These are phyloP conservation scores for Spea bombifrons DNA, from an alignment of 2,113 vertebrate genomes.

Conservation along the genomic window DNA sequence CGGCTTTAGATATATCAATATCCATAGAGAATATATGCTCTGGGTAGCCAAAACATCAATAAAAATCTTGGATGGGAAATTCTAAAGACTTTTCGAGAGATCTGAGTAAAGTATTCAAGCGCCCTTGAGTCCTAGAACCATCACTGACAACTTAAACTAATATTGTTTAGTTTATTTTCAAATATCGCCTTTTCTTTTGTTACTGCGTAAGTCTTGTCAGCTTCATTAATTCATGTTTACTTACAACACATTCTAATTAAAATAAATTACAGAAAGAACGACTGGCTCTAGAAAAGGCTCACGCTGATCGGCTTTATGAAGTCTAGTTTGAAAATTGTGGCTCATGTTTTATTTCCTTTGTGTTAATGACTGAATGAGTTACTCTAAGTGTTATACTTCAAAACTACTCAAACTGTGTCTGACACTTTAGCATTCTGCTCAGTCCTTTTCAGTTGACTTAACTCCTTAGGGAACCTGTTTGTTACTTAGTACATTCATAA, in stretches of 20 bases:
- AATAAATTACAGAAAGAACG: background rate
- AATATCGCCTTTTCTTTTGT: background rate
- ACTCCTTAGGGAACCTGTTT: background rate
- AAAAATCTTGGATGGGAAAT: too few species aligned
- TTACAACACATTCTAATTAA: conserved; percentile 32
- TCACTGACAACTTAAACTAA: too few species aligned
- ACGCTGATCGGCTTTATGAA: conserved; percentile 28
- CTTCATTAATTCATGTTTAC: conserved; percentile 27
- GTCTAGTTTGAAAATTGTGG: conserved; percentile 31
- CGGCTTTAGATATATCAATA: too few species aligned
- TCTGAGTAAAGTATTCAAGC: too few species aligned
- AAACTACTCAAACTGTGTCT: conserved; percentile 3
- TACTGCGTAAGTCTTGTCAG: background rate
- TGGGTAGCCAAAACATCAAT: too few species aligned
- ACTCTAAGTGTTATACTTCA: conserved; percentile 15
- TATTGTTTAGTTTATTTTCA: background rate
- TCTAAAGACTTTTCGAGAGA: too few species aligned
- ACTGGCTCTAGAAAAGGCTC: conserved; percentile 7
- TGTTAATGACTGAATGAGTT: conserved; percentile 27
- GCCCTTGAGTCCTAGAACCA: too few species aligned
- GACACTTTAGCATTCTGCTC: conserved; percentile 11
- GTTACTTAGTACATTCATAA: background rate
- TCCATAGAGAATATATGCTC: too few species aligned
- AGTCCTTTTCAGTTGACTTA: background rate
- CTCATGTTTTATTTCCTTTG: conserved; percentile 40